Percentiles rank a stretch among this genome's conserved stretches.
These are phyloP conservation scores for Drosophila nikananu DNA, from an alignment of 1,140 invertebrate species.

Conservation along the genomic window DNA sequence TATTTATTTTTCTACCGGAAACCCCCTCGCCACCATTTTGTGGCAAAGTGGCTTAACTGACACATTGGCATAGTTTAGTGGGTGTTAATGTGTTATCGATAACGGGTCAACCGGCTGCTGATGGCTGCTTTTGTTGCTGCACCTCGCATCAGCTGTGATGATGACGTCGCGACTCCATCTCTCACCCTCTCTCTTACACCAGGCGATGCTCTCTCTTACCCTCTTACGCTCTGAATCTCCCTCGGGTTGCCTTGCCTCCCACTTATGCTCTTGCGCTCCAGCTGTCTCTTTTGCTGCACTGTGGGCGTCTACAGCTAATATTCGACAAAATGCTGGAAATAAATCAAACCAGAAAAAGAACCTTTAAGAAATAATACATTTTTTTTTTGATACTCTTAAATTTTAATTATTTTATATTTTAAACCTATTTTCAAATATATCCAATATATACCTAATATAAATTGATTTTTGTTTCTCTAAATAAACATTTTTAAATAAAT, in stretches of 20 bases:
- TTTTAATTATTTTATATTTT: too few species aligned
- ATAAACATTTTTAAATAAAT: too few species aligned
- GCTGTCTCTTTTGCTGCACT: slow-evolving; percentile 3
- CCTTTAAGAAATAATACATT: too few species aligned
- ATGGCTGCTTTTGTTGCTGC: slow-evolving; percentile 45
- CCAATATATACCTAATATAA: too few species aligned
- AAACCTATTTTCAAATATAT: too few species aligned
- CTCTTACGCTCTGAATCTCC: slow-evolving; percentile 2
- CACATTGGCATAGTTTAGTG: slow-evolving; percentile 71
- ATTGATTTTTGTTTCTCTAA: too few species aligned
- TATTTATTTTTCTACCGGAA: slow-evolving; percentile 7
- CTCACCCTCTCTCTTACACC: slow-evolving; percentile 7
- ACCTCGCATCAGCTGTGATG: slow-evolving; percentile 24
- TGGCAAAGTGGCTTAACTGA: slow-evolving; percentile 38
- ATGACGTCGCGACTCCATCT: slow-evolving; percentile 6
- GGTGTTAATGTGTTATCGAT: slow-evolving; percentile 55
- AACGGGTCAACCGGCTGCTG: slow-evolving; percentile 39
- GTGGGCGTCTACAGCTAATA: not conserved
- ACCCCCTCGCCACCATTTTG: slow-evolving; percentile 7
- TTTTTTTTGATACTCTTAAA: too few species aligned
- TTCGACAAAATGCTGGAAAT: not conserved
- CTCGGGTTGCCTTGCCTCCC: slow-evolving; percentile 2
- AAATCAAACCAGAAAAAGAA: too few species aligned
- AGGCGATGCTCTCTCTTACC: slow-evolving; percentile 9
- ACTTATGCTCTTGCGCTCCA: not conserved